These are phyloP conservation scores for Drosophila teissieri DNA, from an alignment of 1,140 invertebrate genomes.

Conservation along the genomic window DNA sequence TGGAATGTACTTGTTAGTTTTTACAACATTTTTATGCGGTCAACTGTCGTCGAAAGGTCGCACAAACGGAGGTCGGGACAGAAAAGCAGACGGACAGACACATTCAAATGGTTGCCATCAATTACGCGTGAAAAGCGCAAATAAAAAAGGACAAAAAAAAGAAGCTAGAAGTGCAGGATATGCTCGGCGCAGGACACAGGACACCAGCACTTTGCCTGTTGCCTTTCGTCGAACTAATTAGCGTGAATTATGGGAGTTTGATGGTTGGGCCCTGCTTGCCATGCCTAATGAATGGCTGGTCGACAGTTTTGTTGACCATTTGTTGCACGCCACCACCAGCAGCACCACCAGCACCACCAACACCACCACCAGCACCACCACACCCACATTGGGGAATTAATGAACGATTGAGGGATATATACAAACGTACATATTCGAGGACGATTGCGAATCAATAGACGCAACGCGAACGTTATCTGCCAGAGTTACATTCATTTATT, in stretches of 20 bases:
- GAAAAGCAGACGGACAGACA: slow-evolving; percentile 6
- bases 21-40: slow-evolving; percentile 35
- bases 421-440: neutral
- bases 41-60: slow-evolving; percentile 23
- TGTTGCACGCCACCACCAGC: slow-evolving; percentile 31
- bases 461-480: slow-evolving; percentile 61
- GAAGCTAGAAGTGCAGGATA: neutral
- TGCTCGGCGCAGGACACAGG: slow-evolving; percentile 5
- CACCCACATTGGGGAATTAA: slow-evolving; percentile 5
- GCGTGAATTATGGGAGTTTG: slow-evolving; percentile 69
- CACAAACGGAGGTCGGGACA: neutral
- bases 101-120: slow-evolving; percentile 67
- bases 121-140: slow-evolving; percentile 59
- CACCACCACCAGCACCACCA: no score
- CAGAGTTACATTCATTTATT: slow-evolving; percentile 43
- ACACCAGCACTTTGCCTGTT: slow-evolving; percentile 21
- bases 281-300: slow-evolving; percentile 42
- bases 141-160: neutral
- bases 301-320: slow-evolving; percentile 60
- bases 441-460: neutral
- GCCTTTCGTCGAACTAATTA: slow-evolving; percentile 63
- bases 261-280: slow-evolving; percentile 30
- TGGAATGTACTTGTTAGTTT: neutral
- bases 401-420: slow-evolving; percentile 10
- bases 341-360: no score